phyloP scores from a whole-genome alignment of 2,888 invertebrate genomes.

The Hyppa rectilinea region DNA sequence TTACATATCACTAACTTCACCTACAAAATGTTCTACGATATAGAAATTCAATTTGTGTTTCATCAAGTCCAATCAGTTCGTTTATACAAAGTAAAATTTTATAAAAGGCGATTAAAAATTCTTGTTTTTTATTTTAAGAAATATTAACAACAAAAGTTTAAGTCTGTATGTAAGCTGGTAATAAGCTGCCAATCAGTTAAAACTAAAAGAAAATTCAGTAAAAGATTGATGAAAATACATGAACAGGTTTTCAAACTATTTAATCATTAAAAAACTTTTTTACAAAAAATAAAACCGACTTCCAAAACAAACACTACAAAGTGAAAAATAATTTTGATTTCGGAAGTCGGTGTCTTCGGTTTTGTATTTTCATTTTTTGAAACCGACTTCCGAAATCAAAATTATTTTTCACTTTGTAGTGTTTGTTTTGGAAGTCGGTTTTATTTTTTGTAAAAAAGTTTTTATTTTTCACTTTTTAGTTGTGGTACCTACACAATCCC shows the following conservation, averaged over 20 bases:
- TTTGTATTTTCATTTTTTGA: no score
- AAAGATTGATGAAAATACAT: constrained; percentile 20
- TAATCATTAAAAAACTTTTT: no score
- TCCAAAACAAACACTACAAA: no score
- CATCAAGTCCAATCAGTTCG: constrained; percentile 54
- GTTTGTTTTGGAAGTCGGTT: no score
- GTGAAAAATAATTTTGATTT: no score
- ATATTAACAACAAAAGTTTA: constrained; percentile 52
- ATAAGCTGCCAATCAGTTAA: constrained; percentile 46
- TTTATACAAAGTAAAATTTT: constrained; percentile 56
- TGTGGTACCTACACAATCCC: no score
- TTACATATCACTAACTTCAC: constrained; percentile 71
- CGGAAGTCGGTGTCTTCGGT: no score
- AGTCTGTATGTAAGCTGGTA: constrained; percentile 20
- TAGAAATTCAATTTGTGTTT: constrained; percentile 39
- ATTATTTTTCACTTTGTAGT: no score
- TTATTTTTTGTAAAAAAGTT: no score
- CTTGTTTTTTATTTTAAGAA: constrained; percentile 32
- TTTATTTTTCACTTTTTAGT: no score
- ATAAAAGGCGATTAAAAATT: constrained; percentile 49
- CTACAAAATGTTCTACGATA: constrained; percentile 58
- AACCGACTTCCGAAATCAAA: no score
- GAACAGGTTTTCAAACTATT: constrained; percentile 22
- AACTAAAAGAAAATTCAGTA: not conserved
- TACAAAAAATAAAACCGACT: no score